Conservation (phyloP, 2,113 vertebrate genomes). For the Lonchura striata region DNA sequence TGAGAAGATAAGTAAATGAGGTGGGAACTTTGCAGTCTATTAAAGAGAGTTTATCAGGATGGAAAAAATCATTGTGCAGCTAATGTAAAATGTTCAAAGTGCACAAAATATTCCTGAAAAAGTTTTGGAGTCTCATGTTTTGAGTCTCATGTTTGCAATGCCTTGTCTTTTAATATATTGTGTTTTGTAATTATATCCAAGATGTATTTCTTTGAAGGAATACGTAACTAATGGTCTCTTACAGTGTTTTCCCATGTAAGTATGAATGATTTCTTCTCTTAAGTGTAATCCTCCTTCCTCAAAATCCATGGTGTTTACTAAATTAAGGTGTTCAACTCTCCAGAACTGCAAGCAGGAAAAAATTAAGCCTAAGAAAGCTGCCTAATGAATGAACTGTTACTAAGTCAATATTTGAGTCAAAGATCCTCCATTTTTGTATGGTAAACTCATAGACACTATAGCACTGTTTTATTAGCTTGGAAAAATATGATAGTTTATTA, state of each 20-base stretch:
- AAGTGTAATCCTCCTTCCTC: neutral
- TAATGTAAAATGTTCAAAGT: neutral
- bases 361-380: neutral
- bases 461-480: neutral
- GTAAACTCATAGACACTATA: neutral
- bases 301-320: neutral
- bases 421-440: neutral
- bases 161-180: neutral
- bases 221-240: neutral
- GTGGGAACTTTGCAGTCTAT: neutral
- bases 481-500: neutral
- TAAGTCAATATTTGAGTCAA: neutral
- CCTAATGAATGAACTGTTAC: neutral
- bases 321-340: neutral
- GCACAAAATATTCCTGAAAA: neutral
- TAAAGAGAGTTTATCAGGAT: neutral
- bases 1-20: constrained; percentile 29
- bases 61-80: neutral
- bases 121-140: neutral
- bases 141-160: neutral
- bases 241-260: neutral
- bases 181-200: neutral
- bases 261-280: neutral
- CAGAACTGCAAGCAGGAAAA: neutral
- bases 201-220: neutral